phyloP scores from a whole-genome alignment of 1,140 invertebrate genomes.

The Penaeus chinensis region DNA sequence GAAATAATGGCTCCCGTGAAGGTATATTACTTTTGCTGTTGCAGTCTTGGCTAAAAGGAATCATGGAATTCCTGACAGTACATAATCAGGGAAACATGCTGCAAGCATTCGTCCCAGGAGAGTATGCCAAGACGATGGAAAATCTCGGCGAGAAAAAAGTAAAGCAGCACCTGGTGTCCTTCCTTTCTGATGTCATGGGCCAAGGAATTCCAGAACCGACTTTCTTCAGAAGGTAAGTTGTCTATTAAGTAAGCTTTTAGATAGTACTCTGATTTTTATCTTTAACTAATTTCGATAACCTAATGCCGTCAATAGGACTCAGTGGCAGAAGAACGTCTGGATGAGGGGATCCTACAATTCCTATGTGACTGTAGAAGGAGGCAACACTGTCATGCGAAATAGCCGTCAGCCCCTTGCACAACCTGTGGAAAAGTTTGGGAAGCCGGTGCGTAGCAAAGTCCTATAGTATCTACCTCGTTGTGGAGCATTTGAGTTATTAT shows the following conservation, averaged over 20 bases:
- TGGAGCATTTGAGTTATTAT: not conserved
- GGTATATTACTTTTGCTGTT: too few species aligned
- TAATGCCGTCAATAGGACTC: not conserved
- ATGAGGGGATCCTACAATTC: not conserved
- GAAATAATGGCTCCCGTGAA: too few species aligned
- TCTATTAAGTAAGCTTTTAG: not conserved
- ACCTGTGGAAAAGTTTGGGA: not conserved
- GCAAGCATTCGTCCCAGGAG: conserved; percentile 2
- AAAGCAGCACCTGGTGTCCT: not conserved
- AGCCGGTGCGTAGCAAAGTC: not conserved
- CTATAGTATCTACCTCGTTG: too few species aligned
- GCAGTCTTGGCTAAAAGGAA: not conserved
- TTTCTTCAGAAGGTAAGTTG: not conserved
- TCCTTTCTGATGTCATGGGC: not conserved
- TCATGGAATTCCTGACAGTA: not conserved
- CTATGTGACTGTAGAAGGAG: conserved; percentile 1
- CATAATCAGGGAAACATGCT: not conserved
- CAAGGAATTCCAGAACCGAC: not conserved
- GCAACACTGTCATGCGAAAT: not conserved
- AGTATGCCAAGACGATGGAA: not conserved
- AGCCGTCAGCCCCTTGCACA: not conserved
- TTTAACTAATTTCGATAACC: not conserved
- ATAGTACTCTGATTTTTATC: not conserved
- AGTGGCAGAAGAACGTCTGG: conserved; percentile 12
- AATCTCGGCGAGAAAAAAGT: not conserved